Conservation (phyloP, 2,113 vertebrate species). For the Dromas ardeola region DNA sequence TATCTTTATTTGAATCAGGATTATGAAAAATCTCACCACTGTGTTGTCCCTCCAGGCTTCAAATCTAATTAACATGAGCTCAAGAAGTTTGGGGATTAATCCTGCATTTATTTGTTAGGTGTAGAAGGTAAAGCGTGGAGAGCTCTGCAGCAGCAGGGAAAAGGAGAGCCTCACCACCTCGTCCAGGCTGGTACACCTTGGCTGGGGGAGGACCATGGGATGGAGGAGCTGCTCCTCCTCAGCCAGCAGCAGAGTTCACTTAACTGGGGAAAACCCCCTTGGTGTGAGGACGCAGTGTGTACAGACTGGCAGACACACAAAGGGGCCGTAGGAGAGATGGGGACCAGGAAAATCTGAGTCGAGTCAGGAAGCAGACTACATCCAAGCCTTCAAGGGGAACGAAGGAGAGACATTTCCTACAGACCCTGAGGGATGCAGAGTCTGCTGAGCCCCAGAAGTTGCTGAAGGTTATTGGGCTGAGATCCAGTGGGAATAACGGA, state of each 20-base stretch:
- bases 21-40: background rate
- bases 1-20: background rate
- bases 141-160: background rate
- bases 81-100: background rate
- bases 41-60: background rate
- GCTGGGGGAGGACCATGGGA: background rate
- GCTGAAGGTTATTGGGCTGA: background rate
- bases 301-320: background rate
- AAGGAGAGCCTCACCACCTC: background rate
- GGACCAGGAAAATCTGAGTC: background rate
- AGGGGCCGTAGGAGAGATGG: background rate
- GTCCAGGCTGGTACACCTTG: background rate
- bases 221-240: background rate
- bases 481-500: background rate
- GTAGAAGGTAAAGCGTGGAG: background rate
- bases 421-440: background rate
- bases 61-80: background rate
- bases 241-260: background rate
- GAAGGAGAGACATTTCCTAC: background rate
- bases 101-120: background rate
- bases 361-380: background rate
- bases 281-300: background rate
- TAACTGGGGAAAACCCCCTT: background rate
- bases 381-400: background rate
- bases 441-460: background rate